Percentiles rank a stretch among this genome's conserved stretches.
Evolutionary conservation across 1,140 invertebrate genomes (phyloP).

Genomic region (Caenorhabditis tropicalis): DNA sequence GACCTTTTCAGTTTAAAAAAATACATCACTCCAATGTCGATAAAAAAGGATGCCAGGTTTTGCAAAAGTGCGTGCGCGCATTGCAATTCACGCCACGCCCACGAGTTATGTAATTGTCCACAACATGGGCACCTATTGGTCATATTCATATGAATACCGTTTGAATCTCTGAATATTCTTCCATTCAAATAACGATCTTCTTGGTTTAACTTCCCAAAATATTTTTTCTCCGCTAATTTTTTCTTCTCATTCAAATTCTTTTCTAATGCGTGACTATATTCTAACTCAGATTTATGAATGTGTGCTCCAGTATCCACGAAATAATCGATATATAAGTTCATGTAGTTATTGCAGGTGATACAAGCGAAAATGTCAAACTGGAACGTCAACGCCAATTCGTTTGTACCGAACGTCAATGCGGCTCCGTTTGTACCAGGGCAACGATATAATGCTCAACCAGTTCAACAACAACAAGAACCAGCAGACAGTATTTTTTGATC

Average conservation of each 20-base stretch:
- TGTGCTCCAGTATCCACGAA: too few species aligned
- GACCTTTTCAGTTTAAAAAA: background rate
- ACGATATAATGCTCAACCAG: constrained; percentile 25
- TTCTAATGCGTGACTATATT: too few species aligned
- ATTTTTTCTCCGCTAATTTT: too few species aligned
- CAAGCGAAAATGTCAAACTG: background rate
- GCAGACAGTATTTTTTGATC: background rate
- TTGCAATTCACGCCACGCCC: background rate
- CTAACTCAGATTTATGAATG: too few species aligned
- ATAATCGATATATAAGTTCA: too few species aligned
- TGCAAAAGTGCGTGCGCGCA: background rate
- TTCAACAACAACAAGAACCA: constrained; percentile 38
- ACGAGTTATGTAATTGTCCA: background rate
- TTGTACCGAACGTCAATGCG: constrained; percentile 64
- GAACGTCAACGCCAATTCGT: constrained; percentile 63
- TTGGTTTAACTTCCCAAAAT: too few species aligned
- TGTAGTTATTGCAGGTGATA: background rate
- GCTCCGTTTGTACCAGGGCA: constrained; percentile 63
- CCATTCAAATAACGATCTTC: too few species aligned
- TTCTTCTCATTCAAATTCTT: too few species aligned
- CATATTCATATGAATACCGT: too few species aligned
- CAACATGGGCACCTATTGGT: background rate
- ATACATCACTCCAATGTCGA: background rate
- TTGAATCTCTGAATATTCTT: too few species aligned
- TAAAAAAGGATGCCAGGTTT: background rate